Evolutionary conservation across 1,140 invertebrate genomes (phyloP).

Genomic region (Teleopsis dalmanni): DNA sequence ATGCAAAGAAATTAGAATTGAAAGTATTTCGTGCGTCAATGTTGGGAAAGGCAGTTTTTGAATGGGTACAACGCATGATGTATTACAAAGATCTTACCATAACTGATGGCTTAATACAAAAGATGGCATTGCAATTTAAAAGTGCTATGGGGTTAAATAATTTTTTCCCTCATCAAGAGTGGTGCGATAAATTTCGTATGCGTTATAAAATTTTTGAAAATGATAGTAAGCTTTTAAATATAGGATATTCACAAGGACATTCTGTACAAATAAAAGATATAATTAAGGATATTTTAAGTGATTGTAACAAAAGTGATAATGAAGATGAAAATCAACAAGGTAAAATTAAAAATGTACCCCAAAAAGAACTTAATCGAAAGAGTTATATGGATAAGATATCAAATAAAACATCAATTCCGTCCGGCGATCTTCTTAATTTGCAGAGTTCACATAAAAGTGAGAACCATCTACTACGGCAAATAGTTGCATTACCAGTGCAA

Average conservation of each 20-base stretch:
- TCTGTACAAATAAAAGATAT: constrained; percentile 41
- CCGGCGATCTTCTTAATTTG: neutral
- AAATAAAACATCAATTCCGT: neutral
- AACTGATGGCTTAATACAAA: constrained; percentile 36
- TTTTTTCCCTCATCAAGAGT: constrained; percentile 40
- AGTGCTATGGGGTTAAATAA: constrained; percentile 33
- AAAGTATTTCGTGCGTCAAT: constrained; percentile 35
- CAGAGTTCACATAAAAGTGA: neutral
- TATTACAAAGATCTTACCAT: constrained; percentile 40
- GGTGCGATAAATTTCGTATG: constrained; percentile 36
- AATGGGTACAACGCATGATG: constrained; percentile 42
- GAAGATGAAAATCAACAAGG: constrained; percentile 14
- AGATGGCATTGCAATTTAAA: constrained; percentile 39
- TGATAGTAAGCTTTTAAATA: constrained; percentile 29
- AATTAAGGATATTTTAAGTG: constrained; percentile 31
- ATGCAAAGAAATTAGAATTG: constrained; percentile 31
- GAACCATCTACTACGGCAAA: constrained; percentile 14
- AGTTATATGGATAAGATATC: neutral
- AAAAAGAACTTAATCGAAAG: neutral
- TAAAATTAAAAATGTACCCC: constrained; percentile 1
- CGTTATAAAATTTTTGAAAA: constrained; percentile 30
- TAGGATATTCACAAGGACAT: constrained; percentile 31
- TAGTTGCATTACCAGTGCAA: constrained; percentile 21
- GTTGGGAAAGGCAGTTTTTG: constrained; percentile 36
- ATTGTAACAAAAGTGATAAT: constrained; percentile 15